Evolutionary conservation across 2,113 vertebrate species (phyloP), one percentile per base, ranked within the genome.

Genomic region (Prunella fulvescens): DNA sequence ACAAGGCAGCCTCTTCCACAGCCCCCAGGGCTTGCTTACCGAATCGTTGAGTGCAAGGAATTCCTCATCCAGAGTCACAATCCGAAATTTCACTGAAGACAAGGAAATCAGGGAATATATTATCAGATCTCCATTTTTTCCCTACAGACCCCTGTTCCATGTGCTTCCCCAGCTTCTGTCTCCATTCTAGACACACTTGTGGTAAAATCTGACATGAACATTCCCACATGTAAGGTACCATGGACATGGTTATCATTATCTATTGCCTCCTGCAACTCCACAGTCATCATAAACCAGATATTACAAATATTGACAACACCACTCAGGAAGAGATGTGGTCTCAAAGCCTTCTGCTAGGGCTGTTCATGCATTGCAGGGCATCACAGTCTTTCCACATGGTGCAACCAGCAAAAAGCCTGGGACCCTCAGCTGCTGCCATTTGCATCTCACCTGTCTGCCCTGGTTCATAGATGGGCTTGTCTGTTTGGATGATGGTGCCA

Each of bases 401-500:
- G 28, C 40, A 84, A 71, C 31, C 44, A 76, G 44, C 18, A 76
- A 37, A 54, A 31, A 62, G 6, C 10, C 47, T 40, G 61, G 29
- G 20, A 35, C 20, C 23, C 16, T 6, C 23, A 3, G 18, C 14
- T 84, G 51, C 25, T 92, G 72, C 25, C 20, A 7, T 48, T 60
- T 47, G 31, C 33, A 51, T 57, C 97, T 96, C 53, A 96, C 95
- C 83, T 93, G 64, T 92, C 81, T 97, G 64, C 33, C 96, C 93
- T 25, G 97, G 95, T 7, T 64, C 83, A 53, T 98, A 97, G 60
- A 91, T 2, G 14, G 94, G 89, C 65, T 97, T 97, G 81, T 98
- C 98, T 22, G 96, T 98, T 73, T 98, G 97, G 50, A 98, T 79
- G 79, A 98, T 96, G 13, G 90, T 82, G 42, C 97, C 93, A 15